These are phyloP conservation scores for Volucella inflata DNA, from an alignment of 2,888 invertebrate species.

Conservation along the genomic window DNA sequence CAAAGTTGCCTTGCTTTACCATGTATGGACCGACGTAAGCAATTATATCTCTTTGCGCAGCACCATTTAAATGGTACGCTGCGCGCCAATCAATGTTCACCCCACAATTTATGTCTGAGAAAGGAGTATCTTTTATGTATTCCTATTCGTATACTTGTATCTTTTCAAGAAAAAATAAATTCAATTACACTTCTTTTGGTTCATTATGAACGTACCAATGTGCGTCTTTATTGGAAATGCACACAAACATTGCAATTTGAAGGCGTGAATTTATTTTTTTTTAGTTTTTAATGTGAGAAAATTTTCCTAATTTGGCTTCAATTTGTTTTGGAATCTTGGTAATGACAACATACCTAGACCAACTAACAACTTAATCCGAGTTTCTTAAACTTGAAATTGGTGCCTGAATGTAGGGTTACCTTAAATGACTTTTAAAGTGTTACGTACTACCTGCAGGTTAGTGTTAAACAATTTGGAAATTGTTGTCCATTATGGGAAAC, in stretches of 20 bases:
- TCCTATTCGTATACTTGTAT: neutral
- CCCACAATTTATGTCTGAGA: neutral
- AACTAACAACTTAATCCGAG: slow-evolving; percentile 36
- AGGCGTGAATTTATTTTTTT: slow-evolving; percentile 47
- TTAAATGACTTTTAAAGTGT: slow-evolving; percentile 35
- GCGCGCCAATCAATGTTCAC: slow-evolving; percentile 41
- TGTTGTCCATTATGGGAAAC: neutral
- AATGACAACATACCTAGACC: slow-evolving; percentile 16
- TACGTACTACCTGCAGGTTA: slow-evolving; percentile 1
- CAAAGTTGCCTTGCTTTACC: slow-evolving; percentile 37
- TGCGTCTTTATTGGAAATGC: neutral
- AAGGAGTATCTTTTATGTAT: too few relatives aligned
- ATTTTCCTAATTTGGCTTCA: slow-evolving; percentile 46
- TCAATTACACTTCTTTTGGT: slow-evolving; percentile 19
- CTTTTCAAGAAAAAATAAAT: slow-evolving; percentile 17
- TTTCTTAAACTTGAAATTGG: slow-evolving; percentile 30
- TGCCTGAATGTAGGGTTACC: slow-evolving; percentile 26
- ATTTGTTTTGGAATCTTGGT: slow-evolving; percentile 19
- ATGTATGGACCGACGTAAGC: slow-evolving; percentile 44
- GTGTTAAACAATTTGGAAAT: slow-evolving; percentile 25
- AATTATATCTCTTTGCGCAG: slow-evolving; percentile 31
- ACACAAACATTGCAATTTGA: too few relatives aligned
- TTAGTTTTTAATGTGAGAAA: slow-evolving; percentile 48
- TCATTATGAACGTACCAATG: neutral
- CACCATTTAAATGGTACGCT: slow-evolving; percentile 8